These are phyloP conservation scores for Drosophila longiperda DNA, from an alignment of 2,888 invertebrate species.

Conservation along the genomic window DNA sequence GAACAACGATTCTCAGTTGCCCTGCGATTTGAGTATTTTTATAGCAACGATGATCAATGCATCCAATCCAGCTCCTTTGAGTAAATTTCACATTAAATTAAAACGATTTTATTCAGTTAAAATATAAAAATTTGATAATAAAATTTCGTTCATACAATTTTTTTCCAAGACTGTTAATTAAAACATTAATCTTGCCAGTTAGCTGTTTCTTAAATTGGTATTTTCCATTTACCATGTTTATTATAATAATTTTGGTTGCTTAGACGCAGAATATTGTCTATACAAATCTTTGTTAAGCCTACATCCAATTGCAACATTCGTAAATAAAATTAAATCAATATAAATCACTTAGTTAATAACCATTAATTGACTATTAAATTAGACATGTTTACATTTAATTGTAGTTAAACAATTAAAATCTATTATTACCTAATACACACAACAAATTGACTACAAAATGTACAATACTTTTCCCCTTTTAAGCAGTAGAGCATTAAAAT, in stretches of 20 bases:
- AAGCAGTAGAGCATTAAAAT: neutral
- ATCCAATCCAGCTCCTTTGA: neutral
- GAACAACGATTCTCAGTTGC: constrained; percentile 63
- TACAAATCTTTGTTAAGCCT: neutral
- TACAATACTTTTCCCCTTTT: neutral
- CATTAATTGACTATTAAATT: neutral
- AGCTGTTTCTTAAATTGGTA: neutral
- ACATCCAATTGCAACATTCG: neutral
- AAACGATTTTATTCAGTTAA: neutral
- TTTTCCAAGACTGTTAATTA: neutral
- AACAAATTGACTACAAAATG: neutral
- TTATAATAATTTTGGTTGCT: neutral
- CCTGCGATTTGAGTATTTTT: constrained; percentile 58
- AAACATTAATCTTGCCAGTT: neutral
- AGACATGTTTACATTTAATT: neutral
- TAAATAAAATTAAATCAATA: neutral
- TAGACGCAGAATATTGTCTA: neutral
- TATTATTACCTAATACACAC: neutral
- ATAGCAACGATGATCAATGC: constrained; percentile 7
- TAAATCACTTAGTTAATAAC: neutral
- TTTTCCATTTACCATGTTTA: fast-evolving
- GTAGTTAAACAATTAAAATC: neutral
- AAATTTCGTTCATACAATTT: too few species aligned
- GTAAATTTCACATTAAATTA: neutral
- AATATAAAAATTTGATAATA: neutral